These are phyloP conservation scores for Hermaeophaga mercurialis DNA, from an alignment of 2,888 invertebrate species.

Conservation along the genomic window DNA sequence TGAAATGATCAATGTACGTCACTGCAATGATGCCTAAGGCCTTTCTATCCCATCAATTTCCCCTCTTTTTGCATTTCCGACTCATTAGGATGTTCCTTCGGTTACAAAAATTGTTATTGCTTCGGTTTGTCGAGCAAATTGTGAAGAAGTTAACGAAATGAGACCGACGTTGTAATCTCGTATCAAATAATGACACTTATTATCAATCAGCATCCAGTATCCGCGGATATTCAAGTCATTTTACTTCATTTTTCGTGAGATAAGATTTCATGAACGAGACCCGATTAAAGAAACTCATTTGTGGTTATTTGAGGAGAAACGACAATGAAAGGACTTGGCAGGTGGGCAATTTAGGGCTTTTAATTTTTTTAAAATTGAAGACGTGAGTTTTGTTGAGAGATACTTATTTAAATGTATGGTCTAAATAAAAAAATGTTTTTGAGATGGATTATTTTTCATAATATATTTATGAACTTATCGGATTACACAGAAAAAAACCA, in stretches of 20 bases:
- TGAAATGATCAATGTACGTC: not conserved
- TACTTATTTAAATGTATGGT: no score
- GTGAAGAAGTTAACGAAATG: slow-evolving; percentile 1
- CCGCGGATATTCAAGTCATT: not conserved
- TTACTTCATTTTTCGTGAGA: not conserved
- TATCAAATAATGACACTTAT: slow-evolving; percentile 7
- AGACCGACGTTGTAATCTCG: not conserved
- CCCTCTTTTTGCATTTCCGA: slow-evolving; percentile 7
- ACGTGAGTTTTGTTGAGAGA: no score
- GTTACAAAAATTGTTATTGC: slow-evolving; percentile 10
- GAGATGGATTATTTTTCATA: no score
- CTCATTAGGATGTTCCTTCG: slow-evolving; percentile 7
- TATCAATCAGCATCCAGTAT: slow-evolving; percentile 9
- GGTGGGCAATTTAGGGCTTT: not conserved
- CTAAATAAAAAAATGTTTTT: no score
- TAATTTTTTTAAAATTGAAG: no score
- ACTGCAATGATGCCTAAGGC: not conserved
- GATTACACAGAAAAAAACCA: not conserved
- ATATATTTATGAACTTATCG: not conserved
- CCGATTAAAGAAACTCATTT: slow-evolving; percentile 2
- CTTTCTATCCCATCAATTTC: not conserved
- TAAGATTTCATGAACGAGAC: slow-evolving; percentile 6
- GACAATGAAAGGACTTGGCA: not conserved
- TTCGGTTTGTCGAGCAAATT: slow-evolving; percentile 5
- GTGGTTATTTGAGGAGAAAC: no score